Percentiles rank a stretch among this genome's conserved stretches.
Evolutionary conservation across 2,113 vertebrate species (phyloP).

Genomic region (Phrynocephalus versicolor): DNA sequence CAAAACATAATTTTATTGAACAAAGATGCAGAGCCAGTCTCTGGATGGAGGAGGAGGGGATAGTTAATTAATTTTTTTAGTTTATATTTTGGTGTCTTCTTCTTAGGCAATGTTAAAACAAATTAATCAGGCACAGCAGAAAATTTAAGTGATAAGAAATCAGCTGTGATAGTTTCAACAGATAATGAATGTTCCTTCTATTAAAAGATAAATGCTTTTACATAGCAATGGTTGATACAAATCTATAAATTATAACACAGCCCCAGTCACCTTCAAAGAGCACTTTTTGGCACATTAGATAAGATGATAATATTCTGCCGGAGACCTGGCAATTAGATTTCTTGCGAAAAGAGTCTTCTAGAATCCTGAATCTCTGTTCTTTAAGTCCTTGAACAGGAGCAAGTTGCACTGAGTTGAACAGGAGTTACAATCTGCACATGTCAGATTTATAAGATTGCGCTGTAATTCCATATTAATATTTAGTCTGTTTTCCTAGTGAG

Average conservation of each 20-base stretch:
- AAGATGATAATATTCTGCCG: neutral
- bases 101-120: neutral
- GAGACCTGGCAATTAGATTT: neutral
- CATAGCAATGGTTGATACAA: neutral
- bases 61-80: neutral
- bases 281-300: neutral
- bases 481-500: too few relatives aligned
- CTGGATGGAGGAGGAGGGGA: neutral
- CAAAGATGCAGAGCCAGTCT: neutral
- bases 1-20: neutral
- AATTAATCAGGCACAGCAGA: conserved; percentile 9
- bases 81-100: neutral
- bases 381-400: neutral
- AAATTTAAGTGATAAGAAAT: neutral
- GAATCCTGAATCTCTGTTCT: neutral
- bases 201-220: conserved; percentile 17
- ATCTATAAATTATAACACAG: neutral
- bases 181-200: conserved; percentile 1
- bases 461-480: neutral
- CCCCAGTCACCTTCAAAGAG: neutral
- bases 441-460: neutral
- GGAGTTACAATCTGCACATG: neutral
- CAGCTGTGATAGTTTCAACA: neutral
- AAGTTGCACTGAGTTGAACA: neutral
- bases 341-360: neutral